Evolutionary conservation across 1,140 invertebrate species (phyloP).

Genomic region (Drosophila albomicans): DNA sequence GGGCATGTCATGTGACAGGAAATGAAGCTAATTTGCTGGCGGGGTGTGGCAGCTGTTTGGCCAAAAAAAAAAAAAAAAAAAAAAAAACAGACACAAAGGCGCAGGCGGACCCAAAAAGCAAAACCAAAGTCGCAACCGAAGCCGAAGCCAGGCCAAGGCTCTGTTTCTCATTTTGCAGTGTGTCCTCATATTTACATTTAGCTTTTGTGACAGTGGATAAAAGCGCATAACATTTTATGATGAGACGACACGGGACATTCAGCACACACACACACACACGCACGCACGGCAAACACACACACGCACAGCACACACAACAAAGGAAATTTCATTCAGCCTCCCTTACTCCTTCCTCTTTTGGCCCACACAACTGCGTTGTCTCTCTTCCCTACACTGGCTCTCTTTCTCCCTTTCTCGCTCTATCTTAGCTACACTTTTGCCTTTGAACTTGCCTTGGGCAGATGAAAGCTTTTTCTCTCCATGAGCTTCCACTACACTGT

Average conservation of each 20-base stretch:
- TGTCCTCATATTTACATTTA: constrained; percentile 35
- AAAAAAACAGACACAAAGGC: constrained; percentile 41
- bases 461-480: constrained; percentile 32
- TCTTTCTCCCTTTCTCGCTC: neutral
- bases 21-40: constrained; percentile 80
- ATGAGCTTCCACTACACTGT: constrained; percentile 44
- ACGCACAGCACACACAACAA: constrained; percentile 39
- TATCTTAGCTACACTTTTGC: constrained; percentile 18
- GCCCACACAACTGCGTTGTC: neutral
- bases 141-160: constrained; percentile 17
- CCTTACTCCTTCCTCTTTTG: neutral
- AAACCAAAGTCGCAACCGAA: neutral
- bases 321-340: constrained; percentile 28
- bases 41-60: constrained; percentile 61
- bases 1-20: constrained; percentile 73
- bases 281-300: constrained; percentile 25
- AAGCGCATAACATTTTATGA: constrained; percentile 74
- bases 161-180: neutral
- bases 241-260: constrained; percentile 24
- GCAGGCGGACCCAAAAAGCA: neutral
- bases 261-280: constrained; percentile 32
- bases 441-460: constrained; percentile 68
- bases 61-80: constrained; percentile 44
- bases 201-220: constrained; percentile 55
- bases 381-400: neutral